Conservation (phyloP, 1,140 invertebrate genomes). For the Acyrthosiphon pisum region DNA sequence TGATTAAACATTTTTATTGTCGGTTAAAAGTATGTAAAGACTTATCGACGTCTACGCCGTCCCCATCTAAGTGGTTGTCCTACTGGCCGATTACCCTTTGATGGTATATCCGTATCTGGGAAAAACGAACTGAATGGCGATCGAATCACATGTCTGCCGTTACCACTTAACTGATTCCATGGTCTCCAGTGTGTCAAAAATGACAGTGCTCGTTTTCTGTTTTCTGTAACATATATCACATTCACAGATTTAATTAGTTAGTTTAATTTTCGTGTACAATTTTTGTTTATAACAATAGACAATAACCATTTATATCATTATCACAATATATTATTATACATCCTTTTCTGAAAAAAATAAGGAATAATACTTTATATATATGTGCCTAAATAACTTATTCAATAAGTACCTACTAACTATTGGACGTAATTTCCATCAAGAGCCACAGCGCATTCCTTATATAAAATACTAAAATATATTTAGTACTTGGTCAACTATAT, state of each 20-base stretch:
- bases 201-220: conserved; percentile 59
- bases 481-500: background rate
- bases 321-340: background rate
- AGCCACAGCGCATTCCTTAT: background rate
- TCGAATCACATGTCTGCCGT: conserved; percentile 54
- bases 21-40: conserved; percentile 7
- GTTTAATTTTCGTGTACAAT: background rate
- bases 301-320: background rate
- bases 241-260: background rate
- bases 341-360: background rate
- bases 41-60: conserved; percentile 57
- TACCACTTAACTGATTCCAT: conserved; percentile 55
- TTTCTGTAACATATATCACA: conserved; percentile 37
- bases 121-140: conserved; percentile 53
- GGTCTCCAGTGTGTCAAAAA: conserved; percentile 60
- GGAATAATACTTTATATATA: background rate
- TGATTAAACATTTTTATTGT: conserved; percentile 51
- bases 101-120: conserved; percentile 58
- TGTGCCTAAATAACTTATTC: background rate
- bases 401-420: background rate
- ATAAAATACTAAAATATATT: background rate
- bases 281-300: background rate
- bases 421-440: background rate
- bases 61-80: conserved; percentile 61
- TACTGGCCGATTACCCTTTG: conserved; percentile 56